phyloP scores from a whole-genome alignment of 2,888 invertebrate genomes.

The Ecliptopera silaceata region DNA sequence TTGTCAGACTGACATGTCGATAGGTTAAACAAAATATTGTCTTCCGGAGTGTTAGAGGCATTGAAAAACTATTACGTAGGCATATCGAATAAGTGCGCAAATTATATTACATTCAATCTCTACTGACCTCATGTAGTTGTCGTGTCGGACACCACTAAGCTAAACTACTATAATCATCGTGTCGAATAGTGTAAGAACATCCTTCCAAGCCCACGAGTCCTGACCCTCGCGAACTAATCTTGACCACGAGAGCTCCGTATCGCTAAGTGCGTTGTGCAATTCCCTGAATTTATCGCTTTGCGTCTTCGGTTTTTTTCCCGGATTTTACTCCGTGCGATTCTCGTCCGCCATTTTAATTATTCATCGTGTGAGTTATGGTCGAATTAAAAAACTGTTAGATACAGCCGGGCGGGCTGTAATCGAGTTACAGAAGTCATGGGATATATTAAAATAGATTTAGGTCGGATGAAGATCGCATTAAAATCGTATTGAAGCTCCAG shows the following conservation, averaged over 20 bases:
- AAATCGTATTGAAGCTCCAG: background rate
- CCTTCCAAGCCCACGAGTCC: background rate
- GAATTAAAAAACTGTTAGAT: slow-evolving; percentile 84
- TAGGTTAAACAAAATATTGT: too few relatives aligned
- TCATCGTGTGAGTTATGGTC: slow-evolving; percentile 83
- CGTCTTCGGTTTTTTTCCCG: slow-evolving; percentile 68
- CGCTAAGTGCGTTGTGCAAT: slow-evolving; percentile 79
- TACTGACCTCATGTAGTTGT: too few relatives aligned
- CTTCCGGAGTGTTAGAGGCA: too few relatives aligned
- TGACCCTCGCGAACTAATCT: slow-evolving; percentile 41
- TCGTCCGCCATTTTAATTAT: slow-evolving; percentile 81
- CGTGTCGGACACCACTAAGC: too few relatives aligned
- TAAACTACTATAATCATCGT: too few relatives aligned
- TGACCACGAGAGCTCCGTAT: slow-evolving; percentile 52
- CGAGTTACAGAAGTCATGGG: slow-evolving; percentile 77
- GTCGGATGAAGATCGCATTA: background rate
- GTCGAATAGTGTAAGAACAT: too few relatives aligned
- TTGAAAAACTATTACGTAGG: too few relatives aligned
- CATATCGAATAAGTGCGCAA: too few relatives aligned
- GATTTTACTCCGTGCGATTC: slow-evolving; percentile 54
- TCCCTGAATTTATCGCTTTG: slow-evolving; percentile 71
- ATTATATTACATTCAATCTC: too few relatives aligned
- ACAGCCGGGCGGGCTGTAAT: slow-evolving; percentile 78
- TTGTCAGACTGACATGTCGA: too few relatives aligned
- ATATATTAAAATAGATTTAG: slow-evolving; percentile 62